Evolutionary conservation across 2,797 vertebrate genomes (phyloP).

Genomic region (Coracias cyanogaster): DNA sequence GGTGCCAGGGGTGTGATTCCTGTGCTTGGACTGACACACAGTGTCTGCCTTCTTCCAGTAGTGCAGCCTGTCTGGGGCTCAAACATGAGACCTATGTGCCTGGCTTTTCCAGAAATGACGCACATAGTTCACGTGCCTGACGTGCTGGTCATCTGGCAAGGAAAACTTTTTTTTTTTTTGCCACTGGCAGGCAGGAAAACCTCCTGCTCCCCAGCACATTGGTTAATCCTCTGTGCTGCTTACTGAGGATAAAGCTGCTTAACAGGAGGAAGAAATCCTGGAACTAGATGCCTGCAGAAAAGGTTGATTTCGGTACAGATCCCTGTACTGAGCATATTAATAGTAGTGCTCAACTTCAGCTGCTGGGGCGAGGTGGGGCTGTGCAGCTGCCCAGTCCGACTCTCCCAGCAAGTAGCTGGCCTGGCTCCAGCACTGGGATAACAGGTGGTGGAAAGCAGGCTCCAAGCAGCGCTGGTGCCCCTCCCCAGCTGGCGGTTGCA

Average conservation of each 20-base stretch:
- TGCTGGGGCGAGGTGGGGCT: not conserved
- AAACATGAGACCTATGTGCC: not conserved
- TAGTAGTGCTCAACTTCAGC: not conserved
- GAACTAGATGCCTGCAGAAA: conserved; percentile 28
- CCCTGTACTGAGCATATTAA: not conserved
- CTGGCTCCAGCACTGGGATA: not conserved
- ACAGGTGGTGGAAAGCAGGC: not conserved
- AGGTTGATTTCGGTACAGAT: conserved; percentile 11
- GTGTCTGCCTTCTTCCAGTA: not conserved
- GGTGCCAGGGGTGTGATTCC: not conserved
- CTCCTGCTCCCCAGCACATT: not conserved
- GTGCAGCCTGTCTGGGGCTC: not conserved
- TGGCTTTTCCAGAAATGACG: not conserved
- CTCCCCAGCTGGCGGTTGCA: not conserved
- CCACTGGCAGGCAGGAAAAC: conserved; percentile 22
- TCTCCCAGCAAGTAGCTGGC: not conserved
- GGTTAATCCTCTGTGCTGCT: conserved; percentile 56
- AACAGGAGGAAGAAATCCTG: conserved; percentile 39
- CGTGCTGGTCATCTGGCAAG: not conserved
- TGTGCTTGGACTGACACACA: not conserved
- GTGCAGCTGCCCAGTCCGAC: accelerated
- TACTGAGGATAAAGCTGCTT: conserved; percentile 62
- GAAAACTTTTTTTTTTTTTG: not conserved
- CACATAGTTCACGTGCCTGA: not conserved
- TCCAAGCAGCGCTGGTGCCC: accelerated